Percentiles rank a stretch among this genome's conserved stretches.
Evolutionary conservation across 2,888 invertebrate genomes (phyloP).

Genomic region (Petrolisthes cinctipes): DNA sequence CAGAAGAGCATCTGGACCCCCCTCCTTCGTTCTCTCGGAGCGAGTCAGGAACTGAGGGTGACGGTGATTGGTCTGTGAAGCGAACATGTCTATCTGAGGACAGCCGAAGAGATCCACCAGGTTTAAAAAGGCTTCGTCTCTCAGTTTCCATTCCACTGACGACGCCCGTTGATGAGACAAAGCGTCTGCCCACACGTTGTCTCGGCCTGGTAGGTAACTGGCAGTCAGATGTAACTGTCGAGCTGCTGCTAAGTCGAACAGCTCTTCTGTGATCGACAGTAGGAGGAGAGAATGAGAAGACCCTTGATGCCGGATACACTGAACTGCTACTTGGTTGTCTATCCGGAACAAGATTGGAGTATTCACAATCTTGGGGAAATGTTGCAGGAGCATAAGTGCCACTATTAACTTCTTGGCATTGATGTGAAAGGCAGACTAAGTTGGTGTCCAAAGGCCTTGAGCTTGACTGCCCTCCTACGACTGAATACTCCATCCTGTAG

Average conservation of each 20-base stretch:
- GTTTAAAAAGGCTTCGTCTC: not conserved
- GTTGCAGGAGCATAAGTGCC: not conserved
- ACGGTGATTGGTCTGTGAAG: no score
- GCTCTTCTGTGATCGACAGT: not conserved
- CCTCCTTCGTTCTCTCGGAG: no score
- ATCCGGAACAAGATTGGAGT: not conserved
- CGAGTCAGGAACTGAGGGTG: no score
- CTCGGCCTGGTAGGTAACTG: not conserved
- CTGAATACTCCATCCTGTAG: not conserved
- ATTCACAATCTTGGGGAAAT: not conserved
- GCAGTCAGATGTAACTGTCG: not conserved
- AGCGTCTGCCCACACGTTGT: not conserved
- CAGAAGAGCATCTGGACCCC: no score
- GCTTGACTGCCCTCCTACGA: not conserved
- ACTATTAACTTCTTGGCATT: not conserved
- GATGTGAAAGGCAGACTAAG: not conserved
- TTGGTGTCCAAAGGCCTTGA: not conserved
- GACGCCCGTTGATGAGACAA: not conserved
- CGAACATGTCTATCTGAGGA: not conserved
- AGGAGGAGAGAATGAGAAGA: not conserved
- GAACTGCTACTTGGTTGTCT: not conserved
- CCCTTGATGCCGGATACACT: not conserved
- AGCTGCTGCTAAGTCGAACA: not conserved
- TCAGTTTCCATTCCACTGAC: not conserved
- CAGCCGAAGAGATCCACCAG: not conserved